Conservation (phyloP, 1,140 invertebrate species). For the Drosophila miranda region DNA sequence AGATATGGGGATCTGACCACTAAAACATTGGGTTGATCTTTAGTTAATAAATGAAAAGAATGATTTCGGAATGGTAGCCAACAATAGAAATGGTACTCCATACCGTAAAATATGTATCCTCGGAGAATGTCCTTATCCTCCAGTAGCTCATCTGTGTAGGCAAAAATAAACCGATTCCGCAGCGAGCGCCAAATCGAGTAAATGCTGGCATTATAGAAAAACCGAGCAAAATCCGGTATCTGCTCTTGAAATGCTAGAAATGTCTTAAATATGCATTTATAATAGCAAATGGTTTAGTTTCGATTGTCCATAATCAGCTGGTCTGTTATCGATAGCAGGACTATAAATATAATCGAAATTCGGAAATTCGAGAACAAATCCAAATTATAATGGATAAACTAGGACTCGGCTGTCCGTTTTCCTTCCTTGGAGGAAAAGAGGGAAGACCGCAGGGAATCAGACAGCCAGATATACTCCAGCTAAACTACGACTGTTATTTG, state of each 20-base stretch:
- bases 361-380: background rate
- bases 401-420: conserved; percentile 47
- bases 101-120: conserved; percentile 61
- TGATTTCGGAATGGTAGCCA: too few relatives aligned
- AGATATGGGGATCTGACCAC: conserved; percentile 43
- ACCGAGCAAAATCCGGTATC: conserved; percentile 52
- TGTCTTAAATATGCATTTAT: conserved; percentile 19
- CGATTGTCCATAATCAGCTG: conserved; percentile 12
- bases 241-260: conserved; percentile 71
- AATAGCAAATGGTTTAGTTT: background rate
- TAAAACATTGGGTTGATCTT: conserved; percentile 71
- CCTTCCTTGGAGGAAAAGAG: conserved; percentile 41
- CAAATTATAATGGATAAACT: conserved; percentile 50
- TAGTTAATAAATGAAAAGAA: conserved; percentile 1
- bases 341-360: background rate
- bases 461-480: conserved; percentile 39
- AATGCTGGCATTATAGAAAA: conserved; percentile 66
- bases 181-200: conserved; percentile 69
- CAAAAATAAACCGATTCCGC: conserved; percentile 67
- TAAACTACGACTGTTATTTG: conserved; percentile 63
- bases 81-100: too few relatives aligned
- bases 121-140: conserved; percentile 18
- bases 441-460: conserved; percentile 24
- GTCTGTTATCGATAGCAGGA: conserved; percentile 22
- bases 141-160: conserved; percentile 48